These are phyloP conservation scores for Centrocercus urophasianus DNA, from an alignment of 2,113 vertebrate genomes.

Conservation along the genomic window DNA sequence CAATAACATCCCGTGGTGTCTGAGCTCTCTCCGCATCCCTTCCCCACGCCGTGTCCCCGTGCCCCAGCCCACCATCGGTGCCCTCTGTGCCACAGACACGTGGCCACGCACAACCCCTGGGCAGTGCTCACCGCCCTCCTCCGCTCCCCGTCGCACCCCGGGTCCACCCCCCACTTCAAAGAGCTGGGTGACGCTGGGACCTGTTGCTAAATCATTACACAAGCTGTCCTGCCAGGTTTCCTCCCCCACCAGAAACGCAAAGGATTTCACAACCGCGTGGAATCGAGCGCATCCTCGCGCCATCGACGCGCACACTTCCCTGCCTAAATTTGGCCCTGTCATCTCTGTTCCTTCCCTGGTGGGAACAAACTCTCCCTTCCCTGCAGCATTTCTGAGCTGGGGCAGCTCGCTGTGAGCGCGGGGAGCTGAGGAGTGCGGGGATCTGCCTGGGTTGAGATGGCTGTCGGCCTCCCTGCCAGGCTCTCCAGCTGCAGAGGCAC, in stretches of 20 bases:
- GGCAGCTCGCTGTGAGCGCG: accelerated
- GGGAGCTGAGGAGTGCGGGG: neutral
- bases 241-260: neutral
- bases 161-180: neutral
- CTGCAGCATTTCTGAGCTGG: neutral
- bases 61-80: neutral
- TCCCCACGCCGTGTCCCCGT: neutral
- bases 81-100: no score
- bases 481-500: neutral
- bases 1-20: neutral
- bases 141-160: accelerated
- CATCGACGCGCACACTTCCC: accelerated
- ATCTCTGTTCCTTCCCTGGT: neutral
- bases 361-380: neutral
- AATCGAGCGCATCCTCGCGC: neutral
- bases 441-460: neutral
- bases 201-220: conserved; percentile 1
- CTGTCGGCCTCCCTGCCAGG: neutral
- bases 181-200: neutral
- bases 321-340: neutral
- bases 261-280: neutral
- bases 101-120: accelerated
- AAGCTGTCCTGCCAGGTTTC: neutral
- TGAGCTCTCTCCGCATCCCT: neutral
- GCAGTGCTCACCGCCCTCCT: neutral